Percentiles rank a stretch among this genome's conserved stretches.
Evolutionary conservation across 2,888 invertebrate species (phyloP).

Genomic region (Pristionchus japonicus): DNA sequence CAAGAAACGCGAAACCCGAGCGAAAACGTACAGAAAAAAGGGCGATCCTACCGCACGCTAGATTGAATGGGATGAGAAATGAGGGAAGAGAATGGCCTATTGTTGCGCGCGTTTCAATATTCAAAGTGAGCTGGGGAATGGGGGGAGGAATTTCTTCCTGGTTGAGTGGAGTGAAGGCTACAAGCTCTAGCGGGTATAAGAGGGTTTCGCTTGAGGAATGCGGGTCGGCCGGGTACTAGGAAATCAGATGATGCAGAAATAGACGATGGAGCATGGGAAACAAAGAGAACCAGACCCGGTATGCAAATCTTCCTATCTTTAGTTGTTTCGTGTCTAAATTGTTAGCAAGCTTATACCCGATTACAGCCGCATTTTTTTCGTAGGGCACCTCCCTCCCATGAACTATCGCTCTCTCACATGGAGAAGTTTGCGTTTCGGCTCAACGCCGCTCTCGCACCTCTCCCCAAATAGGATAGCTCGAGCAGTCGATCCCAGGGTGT

Average conservation of each 20-base stretch:
- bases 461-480: conserved; percentile 19
- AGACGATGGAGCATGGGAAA: not conserved
- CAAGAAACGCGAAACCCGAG: not conserved
- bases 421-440: not conserved
- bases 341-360: not conserved
- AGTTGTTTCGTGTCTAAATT: not conserved
- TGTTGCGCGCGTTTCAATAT: not conserved
- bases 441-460: not conserved
- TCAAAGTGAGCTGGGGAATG: not conserved
- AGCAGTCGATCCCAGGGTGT: not conserved
- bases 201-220: not conserved
- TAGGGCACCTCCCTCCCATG: not conserved
- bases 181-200: not conserved
- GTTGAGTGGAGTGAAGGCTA: not conserved
- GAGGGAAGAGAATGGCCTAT: not conserved
- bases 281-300: not conserved
- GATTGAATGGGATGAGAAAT: not conserved
- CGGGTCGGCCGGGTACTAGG: not conserved
- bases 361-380: conserved; percentile 1
- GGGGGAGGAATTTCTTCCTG: not conserved
- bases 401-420: not conserved
- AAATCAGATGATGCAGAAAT: too few relatives aligned
- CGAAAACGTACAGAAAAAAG: not conserved
- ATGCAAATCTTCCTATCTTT: not conserved
- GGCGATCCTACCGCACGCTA: not conserved